These are phyloP conservation scores for Drosophila lacertosa DNA, from an alignment of 1,140 invertebrate species.

Conservation along the genomic window DNA sequence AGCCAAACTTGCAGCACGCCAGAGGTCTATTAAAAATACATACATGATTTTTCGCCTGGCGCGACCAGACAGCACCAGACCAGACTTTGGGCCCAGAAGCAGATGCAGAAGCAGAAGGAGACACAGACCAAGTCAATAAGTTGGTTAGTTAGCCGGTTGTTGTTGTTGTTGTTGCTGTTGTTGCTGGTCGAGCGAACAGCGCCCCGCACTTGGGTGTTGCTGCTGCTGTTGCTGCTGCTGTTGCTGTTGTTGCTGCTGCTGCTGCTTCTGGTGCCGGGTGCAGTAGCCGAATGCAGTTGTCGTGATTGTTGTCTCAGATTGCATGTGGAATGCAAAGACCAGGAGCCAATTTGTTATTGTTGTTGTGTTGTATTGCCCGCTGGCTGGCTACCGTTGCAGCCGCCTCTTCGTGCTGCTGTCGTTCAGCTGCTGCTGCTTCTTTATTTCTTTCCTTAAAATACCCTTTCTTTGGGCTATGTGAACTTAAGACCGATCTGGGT, in stretches of 20 bases:
- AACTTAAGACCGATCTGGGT: neutral
- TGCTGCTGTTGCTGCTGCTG: constrained; percentile 26
- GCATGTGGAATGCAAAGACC: constrained; percentile 81
- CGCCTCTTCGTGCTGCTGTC: constrained; percentile 27
- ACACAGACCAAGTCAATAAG: constrained; percentile 50
- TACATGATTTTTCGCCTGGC: constrained; percentile 42
- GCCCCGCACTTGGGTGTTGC: constrained; percentile 48
- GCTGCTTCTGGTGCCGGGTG: constrained; percentile 41
- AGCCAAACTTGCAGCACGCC: constrained; percentile 28
- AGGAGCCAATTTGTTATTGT: constrained; percentile 81
- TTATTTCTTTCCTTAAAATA: constrained; percentile 35
- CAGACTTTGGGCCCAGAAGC: constrained; percentile 23
- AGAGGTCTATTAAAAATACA: constrained; percentile 74
- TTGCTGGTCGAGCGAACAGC: constrained; percentile 38
- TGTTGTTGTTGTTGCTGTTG: constrained; percentile 26
- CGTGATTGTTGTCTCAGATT: constrained; percentile 80
- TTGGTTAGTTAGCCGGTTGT: constrained; percentile 53
- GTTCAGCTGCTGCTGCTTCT: constrained; percentile 16
- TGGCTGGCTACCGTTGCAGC: constrained; percentile 64
- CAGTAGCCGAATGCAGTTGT: constrained; percentile 72
- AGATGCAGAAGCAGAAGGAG: constrained; percentile 18
- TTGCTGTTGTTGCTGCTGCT: constrained; percentile 14
- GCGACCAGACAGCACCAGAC: constrained; percentile 51
- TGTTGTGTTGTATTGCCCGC: constrained; percentile 47
- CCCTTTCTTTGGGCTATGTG: neutral